These are phyloP conservation scores for Noctuana brunneofusca DNA, from an alignment of 2,888 invertebrate species.

Conservation along the genomic window DNA sequence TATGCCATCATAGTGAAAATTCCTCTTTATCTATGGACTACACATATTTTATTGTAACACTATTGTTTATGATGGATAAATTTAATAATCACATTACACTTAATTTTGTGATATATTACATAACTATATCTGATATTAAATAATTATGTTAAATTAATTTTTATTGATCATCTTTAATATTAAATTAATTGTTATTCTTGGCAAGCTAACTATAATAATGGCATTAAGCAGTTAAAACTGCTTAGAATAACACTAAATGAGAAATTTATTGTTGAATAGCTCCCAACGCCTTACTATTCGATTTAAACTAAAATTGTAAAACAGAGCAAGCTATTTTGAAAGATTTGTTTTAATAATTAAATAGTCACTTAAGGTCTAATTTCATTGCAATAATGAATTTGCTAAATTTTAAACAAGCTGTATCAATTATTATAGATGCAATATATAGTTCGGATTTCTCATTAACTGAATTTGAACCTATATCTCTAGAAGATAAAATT, in stretches of 20 bases:
- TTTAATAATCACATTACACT: not conserved
- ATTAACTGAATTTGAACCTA: not conserved
- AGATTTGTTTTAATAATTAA: not conserved
- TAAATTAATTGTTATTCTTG: constrained; percentile 40
- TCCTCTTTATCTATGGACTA: not conserved
- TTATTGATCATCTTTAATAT: not conserved
- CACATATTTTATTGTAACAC: constrained; percentile 5
- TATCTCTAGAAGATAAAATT: not conserved
- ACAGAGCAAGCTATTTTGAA: not conserved
- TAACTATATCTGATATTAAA: not conserved
- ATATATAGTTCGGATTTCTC: not conserved
- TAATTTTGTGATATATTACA: not conserved
- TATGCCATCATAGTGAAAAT: not conserved
- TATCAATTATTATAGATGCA: not conserved
- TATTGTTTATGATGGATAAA: constrained; percentile 5
- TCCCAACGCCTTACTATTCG: constrained; percentile 39
- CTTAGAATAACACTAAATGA: constrained; percentile 42
- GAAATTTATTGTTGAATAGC: constrained; percentile 40
- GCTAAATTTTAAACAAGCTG: not conserved
- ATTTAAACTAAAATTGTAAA: constrained; percentile 28
- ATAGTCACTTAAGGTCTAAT: constrained; percentile 1
- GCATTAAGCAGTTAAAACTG: constrained; percentile 40
- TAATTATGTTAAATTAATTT: not conserved
- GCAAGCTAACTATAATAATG: constrained; percentile 49
- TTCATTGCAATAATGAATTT: not conserved